These are phyloP conservation scores for Coremacera marginata DNA, from an alignment of 2,888 invertebrate species.

Conservation along the genomic window DNA sequence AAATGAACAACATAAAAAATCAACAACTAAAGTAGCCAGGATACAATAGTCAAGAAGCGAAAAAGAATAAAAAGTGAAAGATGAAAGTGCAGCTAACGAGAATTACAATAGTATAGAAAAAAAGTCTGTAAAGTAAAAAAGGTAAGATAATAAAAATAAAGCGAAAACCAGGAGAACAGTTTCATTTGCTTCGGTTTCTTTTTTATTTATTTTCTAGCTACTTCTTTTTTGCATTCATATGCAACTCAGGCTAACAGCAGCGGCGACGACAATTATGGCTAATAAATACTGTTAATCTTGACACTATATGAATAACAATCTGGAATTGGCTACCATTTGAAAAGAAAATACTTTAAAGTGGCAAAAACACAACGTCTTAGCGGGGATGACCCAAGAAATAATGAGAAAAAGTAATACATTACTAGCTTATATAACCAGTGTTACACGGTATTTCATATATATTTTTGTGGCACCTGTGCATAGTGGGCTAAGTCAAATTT, in stretches of 20 bases:
- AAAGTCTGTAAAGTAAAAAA: background rate
- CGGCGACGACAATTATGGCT: background rate
- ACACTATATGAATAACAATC: background rate
- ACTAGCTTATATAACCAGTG: too few relatives aligned
- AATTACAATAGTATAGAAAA: background rate
- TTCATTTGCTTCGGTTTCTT: too few relatives aligned
- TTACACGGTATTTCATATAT: too few relatives aligned
- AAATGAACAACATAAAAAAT: too few relatives aligned
- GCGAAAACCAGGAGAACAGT: too few relatives aligned
- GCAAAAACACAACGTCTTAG: too few relatives aligned
- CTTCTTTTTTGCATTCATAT: constrained; percentile 23
- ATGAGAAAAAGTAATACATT: too few relatives aligned
- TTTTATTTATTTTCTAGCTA: background rate
- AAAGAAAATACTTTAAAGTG: too few relatives aligned
- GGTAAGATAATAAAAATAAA: background rate
- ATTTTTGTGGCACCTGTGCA: too few relatives aligned
- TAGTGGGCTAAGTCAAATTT: too few relatives aligned
- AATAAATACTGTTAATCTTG: background rate
- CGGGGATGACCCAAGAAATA: too few relatives aligned
- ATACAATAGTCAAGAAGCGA: background rate
- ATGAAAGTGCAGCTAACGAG: background rate
- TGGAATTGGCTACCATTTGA: background rate
- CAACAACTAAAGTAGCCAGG: too few relatives aligned
- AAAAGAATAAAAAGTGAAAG: background rate
- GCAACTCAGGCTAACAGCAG: constrained; percentile 19